Base-by-base conservation (phyloP, 2,797 vertebrate genomes). In the Halcyon badia region DNA sequence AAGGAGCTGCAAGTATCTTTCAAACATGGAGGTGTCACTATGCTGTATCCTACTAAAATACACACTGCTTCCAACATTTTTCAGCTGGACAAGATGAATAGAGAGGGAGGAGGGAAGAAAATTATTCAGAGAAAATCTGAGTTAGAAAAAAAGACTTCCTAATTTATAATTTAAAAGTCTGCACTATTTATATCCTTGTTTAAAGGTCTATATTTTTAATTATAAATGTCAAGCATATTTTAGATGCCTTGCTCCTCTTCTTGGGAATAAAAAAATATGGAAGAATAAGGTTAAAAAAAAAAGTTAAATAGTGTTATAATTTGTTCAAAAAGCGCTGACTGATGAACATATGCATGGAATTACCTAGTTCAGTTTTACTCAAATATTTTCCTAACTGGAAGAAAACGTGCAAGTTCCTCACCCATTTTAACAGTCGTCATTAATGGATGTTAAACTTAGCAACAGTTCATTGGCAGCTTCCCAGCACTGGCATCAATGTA, bases 381-480 rank as follows among this genome's bases (percentile, higher is more conserved):
- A 5, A 65, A 80, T 42, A 18, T 81, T 91, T 94, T 93, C 91
- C 89, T 87, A 79, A 66, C 91, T 93, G 85, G 78, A 96, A 94
- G 92, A 94, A 94, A 95, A 96, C 4, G 5, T 70, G 31, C 48
- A 87, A 92, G 49, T 91, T 85, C 91, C 60, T 96, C 85, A 88
- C 39, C 25, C 60, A 6, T 44, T 89, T 86, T 94, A 97, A 77
- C 42, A 92, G 49, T 54, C 3, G 0, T 94, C 58, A 44, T 73
- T 91, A 89, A 85, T 51, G 66, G 75, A 82, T 62, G 77, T 54
- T 97, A 89, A 97, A 93, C 61, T 81, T 86, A 61, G 46, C 91
- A 92, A 83, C 73, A 77, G 33, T 72, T 94, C 62, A 42, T 10
- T 97, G 95, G 91, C 88, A 96, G 83, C 69, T 94, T 89, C 84